A percentile compares a stretch with the other conserved stretches of the same genome.
Conservation (phyloP, 64 coral and sea anemone genomes). For the Porites australiensis region DNA sequence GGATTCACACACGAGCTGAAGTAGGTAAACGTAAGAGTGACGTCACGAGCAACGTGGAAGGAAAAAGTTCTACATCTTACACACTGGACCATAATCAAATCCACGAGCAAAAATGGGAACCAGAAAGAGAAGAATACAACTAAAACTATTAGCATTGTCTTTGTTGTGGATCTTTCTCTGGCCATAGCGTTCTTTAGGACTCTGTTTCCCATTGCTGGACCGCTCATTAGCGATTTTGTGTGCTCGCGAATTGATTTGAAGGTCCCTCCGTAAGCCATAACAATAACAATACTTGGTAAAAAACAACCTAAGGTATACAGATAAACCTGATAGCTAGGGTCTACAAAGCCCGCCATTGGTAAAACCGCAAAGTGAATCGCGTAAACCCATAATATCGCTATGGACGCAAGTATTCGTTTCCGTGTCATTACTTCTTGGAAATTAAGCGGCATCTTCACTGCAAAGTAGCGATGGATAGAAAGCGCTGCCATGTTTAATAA, state of each 20-base stretch:
- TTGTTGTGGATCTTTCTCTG: constrained; percentile 77
- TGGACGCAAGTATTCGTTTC: constrained; percentile 56
- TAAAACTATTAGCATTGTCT: constrained; percentile 84
- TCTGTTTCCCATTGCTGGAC: background rate
- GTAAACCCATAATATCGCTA: constrained; percentile 73
- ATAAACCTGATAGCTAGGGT: constrained; percentile 65
- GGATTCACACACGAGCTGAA: constrained; percentile 90
- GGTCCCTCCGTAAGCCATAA: constrained; percentile 62
- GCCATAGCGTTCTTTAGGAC: constrained; percentile 62
- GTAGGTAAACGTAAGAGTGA: constrained; percentile 86
- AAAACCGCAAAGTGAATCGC: constrained; percentile 60
- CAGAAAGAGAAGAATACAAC: constrained; percentile 71
- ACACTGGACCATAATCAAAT: constrained; percentile 83
- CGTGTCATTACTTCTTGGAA: constrained; percentile 70
- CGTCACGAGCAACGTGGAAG: constrained; percentile 74
- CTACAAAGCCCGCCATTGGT: constrained; percentile 59
- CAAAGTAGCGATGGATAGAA: constrained; percentile 77
- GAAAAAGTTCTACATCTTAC: background rate
- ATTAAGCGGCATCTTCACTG: constrained; percentile 69
- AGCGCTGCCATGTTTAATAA: constrained; percentile 76
- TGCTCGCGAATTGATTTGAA: constrained; percentile 65
- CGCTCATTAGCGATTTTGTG: constrained; percentile 53
- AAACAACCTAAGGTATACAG: constrained; percentile 72
- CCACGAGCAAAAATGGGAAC: constrained; percentile 73
- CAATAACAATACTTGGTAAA: constrained; percentile 60